Base-by-base conservation (phyloP, 2,888 invertebrate species). In the Leptothorax acervorum region DNA sequence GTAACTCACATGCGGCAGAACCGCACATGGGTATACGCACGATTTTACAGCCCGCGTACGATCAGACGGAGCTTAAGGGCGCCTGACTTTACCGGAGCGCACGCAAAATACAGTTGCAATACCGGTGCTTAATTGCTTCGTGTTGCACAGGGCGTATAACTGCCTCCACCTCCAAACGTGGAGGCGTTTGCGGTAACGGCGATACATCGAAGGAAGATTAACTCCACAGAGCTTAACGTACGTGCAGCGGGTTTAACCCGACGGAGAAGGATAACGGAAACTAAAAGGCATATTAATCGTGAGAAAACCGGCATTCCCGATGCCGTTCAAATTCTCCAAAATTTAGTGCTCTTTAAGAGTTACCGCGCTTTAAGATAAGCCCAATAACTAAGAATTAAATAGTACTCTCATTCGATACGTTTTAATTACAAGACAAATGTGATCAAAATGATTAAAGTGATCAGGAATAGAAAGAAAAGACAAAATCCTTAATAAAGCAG, bases 121-220 rank as follows among this genome's bases (percentile, higher is more conserved):
- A 57, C 55, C 65, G 23, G 42, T 68, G 35, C 83, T 82, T 84
- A 84, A 84, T 84, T 84, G 83, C 83, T 75, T 23, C 75, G 53
- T 68, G 82, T 82, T 84, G 63, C 63, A 65, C 48, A 65, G 51
- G 15, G 11, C 35, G 45, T 81, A 66, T 48, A 66, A 76, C 66
- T 45, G 57, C 45, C 66, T 42, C 35, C 15, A 15, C 51, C 60
- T 76, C 39, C 57, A 45, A 45, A 48, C 39, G 66, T 60, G 39
- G 60, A 65, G 60, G 66, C 78, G 63, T 62, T 57, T 76, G 79
- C 57, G 65, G 65, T 65, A 83, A 57, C 66, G 48, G n/a, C 79
- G 78, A 57, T 66, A 83, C 79, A 57, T 63, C 48, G 65, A 83
- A 79, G 63, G 57, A 76, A 82, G 63, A 75, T 82, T 75, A 75